Base-by-base conservation (phyloP, 1,140 invertebrate genomes). In the Drosophila malerkotliana region DNA sequence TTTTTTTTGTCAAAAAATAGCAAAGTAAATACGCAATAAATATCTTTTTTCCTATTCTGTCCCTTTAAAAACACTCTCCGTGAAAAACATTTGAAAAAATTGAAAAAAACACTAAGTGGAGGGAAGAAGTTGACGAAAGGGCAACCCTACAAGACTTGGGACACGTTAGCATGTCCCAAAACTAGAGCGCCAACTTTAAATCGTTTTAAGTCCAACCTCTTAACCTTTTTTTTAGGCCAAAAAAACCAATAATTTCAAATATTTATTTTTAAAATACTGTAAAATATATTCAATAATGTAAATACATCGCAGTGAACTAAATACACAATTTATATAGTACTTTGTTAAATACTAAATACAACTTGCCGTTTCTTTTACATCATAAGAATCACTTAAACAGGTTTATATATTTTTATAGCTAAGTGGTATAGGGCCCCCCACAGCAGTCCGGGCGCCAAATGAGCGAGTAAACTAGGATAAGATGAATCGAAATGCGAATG, bases 211-310 rank as follows among this genome's bases (percentile, higher is more conserved):
- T 28, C 30, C 9, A 9, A 32, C 7, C 30, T 32, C 3, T 32
- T 0, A 32, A 10, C 39, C 2, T 41, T 41, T 7, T 41, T 41
- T 14, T n/a, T n/a, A n/a, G 4, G n/a, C 8, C 8, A 41, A 41
- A n/a, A 41, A 14, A 3, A 12, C 12, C 26, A 14, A 69, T 77
- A 69, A 77, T 55, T 85, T 68, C 44, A 75, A 51, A 60, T 62
- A 57, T 76, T 77, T 77, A 62, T 47, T 77, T 77, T 88, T 87
- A 87, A 88, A 87, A 88, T 87, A 87, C 82, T 87, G 83, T 83
- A 88, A 87, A 87, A 87, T 87, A 85, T 80, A 67, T 69, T 77
- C 51, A 71, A 61, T 82, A 79, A 75, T 76, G 78, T 83, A 88
- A 87, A 87, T 76, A 76, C 67, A 88, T 77, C 64, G 63, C 57